phyloP scores from a whole-genome alignment of 2,113 vertebrate species.

The Trochalopteron elliotii region DNA sequence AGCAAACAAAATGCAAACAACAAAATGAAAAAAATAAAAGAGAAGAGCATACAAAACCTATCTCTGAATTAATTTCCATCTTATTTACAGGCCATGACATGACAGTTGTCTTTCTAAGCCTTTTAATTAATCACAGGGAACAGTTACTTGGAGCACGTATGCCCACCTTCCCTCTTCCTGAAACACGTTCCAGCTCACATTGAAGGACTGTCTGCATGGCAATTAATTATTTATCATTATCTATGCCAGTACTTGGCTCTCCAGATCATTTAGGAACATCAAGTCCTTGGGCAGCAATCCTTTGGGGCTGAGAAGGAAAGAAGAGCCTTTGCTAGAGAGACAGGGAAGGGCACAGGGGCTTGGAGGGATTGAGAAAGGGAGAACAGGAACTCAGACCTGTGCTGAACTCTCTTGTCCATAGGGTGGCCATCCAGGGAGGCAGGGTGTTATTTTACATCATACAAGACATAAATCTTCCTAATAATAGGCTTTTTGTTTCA shows the following conservation, averaged over 20 bases:
- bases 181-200: not conserved
- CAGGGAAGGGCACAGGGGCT: not conserved
- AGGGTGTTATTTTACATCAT: not conserved
- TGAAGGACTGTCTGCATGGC: not conserved
- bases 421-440: not conserved
- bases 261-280: not conserved
- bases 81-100: not conserved
- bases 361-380: not conserved
- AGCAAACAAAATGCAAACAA: not conserved
- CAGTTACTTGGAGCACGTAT: not conserved
- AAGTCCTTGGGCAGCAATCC: not conserved
- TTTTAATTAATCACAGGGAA: not conserved
- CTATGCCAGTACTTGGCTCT: not conserved
- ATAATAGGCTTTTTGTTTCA: not conserved
- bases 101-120: not conserved
- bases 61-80: not conserved
- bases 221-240: conserved; percentile 16
- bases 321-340: not conserved
- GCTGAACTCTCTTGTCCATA: not conserved
- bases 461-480: not conserved
- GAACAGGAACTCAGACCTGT: not conserved
- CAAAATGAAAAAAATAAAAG: not conserved
- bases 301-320: not conserved
- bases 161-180: not conserved
- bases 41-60: not conserved